A percentile compares a stretch with the other conserved stretches of the same genome.
These are phyloP conservation scores for Beroe ovata DNA, from an alignment of 37 sponge, comb jelly and placozoan species.

Conservation along the genomic window DNA sequence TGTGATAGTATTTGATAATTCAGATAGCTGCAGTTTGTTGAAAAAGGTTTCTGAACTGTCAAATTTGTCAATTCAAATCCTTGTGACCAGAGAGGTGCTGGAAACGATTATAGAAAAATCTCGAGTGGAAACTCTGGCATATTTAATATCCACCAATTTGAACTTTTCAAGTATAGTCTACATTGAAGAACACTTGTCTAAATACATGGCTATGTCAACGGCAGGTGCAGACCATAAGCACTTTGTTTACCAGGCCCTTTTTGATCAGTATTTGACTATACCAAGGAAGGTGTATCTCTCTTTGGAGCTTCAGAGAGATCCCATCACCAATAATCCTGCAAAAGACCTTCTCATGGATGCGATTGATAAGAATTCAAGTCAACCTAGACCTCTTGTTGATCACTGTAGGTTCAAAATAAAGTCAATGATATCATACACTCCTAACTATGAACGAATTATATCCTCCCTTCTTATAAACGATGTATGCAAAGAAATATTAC, in stretches of 20 bases:
- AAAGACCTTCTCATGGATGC: neutral
- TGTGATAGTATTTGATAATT: neutral
- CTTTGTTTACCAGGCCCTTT: slow-evolving; percentile 20
- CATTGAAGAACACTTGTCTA: neutral
- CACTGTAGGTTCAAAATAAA: slow-evolving; percentile 32
- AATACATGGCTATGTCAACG: slow-evolving; percentile 13
- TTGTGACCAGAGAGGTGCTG: neutral
- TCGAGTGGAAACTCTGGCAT: slow-evolving; percentile 31
- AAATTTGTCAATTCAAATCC: neutral
- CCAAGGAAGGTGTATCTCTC: neutral
- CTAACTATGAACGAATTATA: neutral
- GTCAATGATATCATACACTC: neutral
- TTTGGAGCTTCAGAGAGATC: neutral
- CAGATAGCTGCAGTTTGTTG: neutral
- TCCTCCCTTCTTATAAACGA: neutral
- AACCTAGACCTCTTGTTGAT: slow-evolving; percentile 36
- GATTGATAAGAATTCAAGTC: neutral
- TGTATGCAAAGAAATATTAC: slow-evolving; percentile 9
- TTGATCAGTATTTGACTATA: slow-evolving; percentile 8
- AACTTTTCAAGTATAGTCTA: neutral
- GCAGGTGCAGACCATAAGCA: slow-evolving; percentile 34
- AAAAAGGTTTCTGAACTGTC: neutral
- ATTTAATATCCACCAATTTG: neutral
- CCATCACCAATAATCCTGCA: neutral
- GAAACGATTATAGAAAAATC: neutral